Percentiles rank a stretch among this genome's conserved stretches.
phyloP scores from a whole-genome alignment of 2,113 vertebrate species.

The Ochotona princeps region DNA sequence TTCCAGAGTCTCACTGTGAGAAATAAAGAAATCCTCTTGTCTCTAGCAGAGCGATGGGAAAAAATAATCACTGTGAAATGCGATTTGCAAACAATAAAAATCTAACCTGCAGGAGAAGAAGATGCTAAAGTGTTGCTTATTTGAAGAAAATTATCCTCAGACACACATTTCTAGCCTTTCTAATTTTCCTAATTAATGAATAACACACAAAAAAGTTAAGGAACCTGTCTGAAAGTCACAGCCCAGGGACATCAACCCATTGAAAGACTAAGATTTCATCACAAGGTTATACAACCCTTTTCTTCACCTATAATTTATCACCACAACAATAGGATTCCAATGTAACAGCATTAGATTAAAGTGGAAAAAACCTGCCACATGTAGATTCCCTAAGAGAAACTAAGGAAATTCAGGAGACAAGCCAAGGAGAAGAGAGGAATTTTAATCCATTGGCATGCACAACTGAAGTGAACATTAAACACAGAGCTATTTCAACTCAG shows the following conservation, averaged over 20 bases:
- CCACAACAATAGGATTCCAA: background rate
- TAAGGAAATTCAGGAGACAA: background rate
- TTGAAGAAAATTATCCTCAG: background rate
- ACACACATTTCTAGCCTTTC: background rate
- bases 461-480: background rate
- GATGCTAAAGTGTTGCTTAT: background rate
- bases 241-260: background rate
- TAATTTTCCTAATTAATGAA: background rate
- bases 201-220: background rate
- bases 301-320: background rate
- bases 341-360: background rate
- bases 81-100: background rate
- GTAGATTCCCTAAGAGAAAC: background rate
- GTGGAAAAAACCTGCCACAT: background rate
- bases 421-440: background rate
- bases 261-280: background rate
- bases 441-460: background rate
- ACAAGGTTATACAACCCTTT: background rate
- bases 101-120: background rate
- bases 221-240: background rate
- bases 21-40: accelerated
- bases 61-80: background rate
- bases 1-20: accelerated
- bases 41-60: background rate
- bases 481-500: background rate